These are phyloP conservation scores for Drosophila takahashii DNA, from an alignment of 1,140 invertebrate genomes.

Conservation along the genomic window DNA sequence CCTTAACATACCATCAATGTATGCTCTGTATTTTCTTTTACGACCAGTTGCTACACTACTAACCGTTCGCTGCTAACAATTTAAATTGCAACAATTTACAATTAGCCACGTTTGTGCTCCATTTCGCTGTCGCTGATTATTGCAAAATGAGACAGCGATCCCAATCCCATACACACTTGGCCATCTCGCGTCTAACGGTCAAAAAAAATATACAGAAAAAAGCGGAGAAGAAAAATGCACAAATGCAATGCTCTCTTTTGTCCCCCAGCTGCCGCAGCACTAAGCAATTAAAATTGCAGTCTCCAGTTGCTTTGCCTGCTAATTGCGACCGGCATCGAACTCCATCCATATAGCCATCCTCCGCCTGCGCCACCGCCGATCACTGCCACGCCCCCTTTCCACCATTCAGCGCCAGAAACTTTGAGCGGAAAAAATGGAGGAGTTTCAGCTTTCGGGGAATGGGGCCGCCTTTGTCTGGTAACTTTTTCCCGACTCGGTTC, in stretches of 20 bases:
- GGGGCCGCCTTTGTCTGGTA: constrained; percentile 54
- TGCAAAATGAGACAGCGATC: constrained; percentile 63
- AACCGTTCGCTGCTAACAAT: constrained; percentile 72
- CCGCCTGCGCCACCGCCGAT: constrained; percentile 8
- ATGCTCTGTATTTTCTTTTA: constrained; percentile 30
- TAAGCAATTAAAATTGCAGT: constrained; percentile 73
- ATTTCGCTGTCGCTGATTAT: constrained; percentile 74
- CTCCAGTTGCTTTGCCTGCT: constrained; percentile 45
- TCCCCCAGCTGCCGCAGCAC: constrained; percentile 40
- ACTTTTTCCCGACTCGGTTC: constrained; percentile 18
- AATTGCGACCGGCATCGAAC: constrained; percentile 44
- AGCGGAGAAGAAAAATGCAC: constrained; percentile 38
- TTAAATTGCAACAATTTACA: constrained; percentile 82
- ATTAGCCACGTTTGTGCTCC: constrained; percentile 82
- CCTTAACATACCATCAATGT: constrained; percentile 54
- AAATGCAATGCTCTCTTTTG: constrained; percentile 40
- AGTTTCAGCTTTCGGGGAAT: background rate
- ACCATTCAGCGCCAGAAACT: constrained; percentile 1
- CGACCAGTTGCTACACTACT: constrained; percentile 38
- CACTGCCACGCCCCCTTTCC: constrained; percentile 19
- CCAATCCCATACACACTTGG: constrained; percentile 41
- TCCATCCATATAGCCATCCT: constrained; percentile 13
- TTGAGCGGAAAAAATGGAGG: background rate
- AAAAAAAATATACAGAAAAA: constrained; percentile 14
- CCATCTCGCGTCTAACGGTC: constrained; percentile 65